These are phyloP conservation scores for Heliothis subflexa DNA, from an alignment of 1,140 invertebrate species.

Conservation along the genomic window DNA sequence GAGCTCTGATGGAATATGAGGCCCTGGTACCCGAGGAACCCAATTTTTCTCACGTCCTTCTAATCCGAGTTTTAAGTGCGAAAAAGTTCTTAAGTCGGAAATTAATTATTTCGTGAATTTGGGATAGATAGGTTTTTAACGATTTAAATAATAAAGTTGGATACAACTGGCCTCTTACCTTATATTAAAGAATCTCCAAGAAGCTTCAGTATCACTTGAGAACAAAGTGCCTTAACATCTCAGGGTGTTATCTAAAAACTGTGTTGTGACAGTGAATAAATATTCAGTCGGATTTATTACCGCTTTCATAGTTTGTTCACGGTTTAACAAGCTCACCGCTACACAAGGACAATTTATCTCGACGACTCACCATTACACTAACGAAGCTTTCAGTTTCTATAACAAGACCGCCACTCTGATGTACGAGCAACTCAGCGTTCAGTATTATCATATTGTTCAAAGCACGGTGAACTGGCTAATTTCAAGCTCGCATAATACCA, in stretches of 20 bases:
- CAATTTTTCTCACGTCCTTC: constrained; percentile 32
- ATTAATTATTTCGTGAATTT: constrained; percentile 17
- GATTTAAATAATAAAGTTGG: neutral
- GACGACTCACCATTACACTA: constrained; percentile 27
- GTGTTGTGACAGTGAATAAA: neutral
- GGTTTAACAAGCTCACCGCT: constrained; percentile 32
- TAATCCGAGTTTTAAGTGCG: constrained; percentile 23
- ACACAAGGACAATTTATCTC: constrained; percentile 24
- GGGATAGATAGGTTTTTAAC: neutral
- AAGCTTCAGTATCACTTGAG: neutral
- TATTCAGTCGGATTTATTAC: neutral
- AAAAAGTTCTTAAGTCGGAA: constrained; percentile 12
- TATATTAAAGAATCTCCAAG: neutral
- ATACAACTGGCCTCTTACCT: neutral
- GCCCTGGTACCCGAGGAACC: neutral
- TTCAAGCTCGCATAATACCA: constrained; percentile 9
- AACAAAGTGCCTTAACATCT: neutral
- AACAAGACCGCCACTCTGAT: constrained; percentile 38
- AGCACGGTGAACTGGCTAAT: constrained; percentile 25
- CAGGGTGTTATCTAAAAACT: constrained; percentile 1
- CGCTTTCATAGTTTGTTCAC: constrained; percentile 5
- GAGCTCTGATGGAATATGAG: constrained; percentile 16
- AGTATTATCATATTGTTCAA: constrained; percentile 30
- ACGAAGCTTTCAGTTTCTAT: constrained; percentile 36
- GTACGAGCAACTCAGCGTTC: constrained; percentile 22